A percentile compares a stretch with the other conserved stretches of the same genome.
Conservation (phyloP, 2,888 invertebrate genomes). For the Lagria hirta region DNA sequence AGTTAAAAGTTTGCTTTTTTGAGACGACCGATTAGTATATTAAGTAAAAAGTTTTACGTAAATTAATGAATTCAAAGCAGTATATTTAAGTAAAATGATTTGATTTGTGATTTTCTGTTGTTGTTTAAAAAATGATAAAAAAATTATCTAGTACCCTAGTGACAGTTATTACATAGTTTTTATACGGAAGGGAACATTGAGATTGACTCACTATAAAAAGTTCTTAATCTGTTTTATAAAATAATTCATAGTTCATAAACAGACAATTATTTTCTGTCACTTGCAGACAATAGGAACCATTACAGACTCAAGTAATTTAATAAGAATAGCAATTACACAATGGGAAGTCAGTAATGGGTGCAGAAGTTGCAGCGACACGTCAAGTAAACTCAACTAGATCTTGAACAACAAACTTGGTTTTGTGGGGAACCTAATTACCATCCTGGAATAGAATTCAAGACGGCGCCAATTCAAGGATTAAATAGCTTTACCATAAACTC, state of each 20-base stretch:
- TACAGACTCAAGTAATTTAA: constrained; percentile 39
- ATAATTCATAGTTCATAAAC: constrained; percentile 30
- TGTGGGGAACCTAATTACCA: constrained; percentile 46
- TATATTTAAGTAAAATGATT: too few relatives aligned
- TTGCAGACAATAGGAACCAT: constrained; percentile 34
- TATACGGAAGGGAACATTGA: too few relatives aligned
- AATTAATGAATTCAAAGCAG: too few relatives aligned
- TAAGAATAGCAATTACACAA: constrained; percentile 48
- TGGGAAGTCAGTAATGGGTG: constrained; percentile 42
- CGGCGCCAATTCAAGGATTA: constrained; percentile 41
- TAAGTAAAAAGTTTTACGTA: too few relatives aligned
- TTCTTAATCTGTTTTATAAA: too few relatives aligned
- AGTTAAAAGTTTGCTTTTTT: too few relatives aligned
- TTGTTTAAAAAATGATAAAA: too few relatives aligned
- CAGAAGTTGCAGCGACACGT: constrained; percentile 45
- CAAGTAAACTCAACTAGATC: constrained; percentile 43
- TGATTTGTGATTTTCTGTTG: too few relatives aligned
- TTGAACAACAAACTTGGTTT: constrained; percentile 45
- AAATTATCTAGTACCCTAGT: too few relatives aligned
- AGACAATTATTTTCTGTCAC: constrained; percentile 36
- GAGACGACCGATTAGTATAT: too few relatives aligned
- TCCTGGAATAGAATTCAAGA: constrained; percentile 39
- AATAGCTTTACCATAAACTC: constrained; percentile 36
- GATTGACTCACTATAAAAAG: too few relatives aligned
- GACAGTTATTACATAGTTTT: too few relatives aligned